phyloP scores from a whole-genome alignment of 1,140 invertebrate species.

The Drosophila pandora region DNA sequence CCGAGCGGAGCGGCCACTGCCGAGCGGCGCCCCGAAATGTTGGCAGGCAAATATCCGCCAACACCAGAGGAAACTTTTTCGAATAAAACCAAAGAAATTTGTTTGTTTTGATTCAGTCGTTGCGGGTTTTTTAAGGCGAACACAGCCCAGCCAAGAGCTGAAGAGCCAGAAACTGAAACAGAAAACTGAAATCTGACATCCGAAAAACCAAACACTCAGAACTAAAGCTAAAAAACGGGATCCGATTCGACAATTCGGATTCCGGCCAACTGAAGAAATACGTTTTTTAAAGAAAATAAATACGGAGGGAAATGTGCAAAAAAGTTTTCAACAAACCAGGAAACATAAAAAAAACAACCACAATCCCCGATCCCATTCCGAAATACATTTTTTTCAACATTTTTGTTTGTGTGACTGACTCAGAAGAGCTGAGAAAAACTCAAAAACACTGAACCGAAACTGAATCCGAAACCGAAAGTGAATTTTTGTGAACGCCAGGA shows the following conservation, averaged over 20 bases:
- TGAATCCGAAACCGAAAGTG: background rate
- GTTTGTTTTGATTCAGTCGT: conserved; percentile 84
- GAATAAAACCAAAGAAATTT: conserved; percentile 81
- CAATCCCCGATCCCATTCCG: background rate
- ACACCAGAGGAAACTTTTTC: conserved; percentile 52
- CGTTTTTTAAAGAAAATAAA: conserved; percentile 3
- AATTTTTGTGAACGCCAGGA: conserved; percentile 12
- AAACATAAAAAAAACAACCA: conserved; percentile 40
- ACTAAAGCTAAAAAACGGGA: conserved; percentile 4
- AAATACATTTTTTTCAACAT: conserved; percentile 35
- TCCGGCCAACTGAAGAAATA: conserved; percentile 6
- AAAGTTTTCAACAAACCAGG: conserved; percentile 13
- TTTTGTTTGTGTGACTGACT: conserved; percentile 38
- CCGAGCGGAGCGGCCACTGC: conserved; percentile 1
- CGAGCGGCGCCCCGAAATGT: conserved; percentile 2
- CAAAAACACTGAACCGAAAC: background rate
- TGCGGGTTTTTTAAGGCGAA: conserved; percentile 78
- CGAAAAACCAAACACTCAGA: background rate
- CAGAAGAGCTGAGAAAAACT: conserved; percentile 4
- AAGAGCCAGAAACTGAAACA: background rate
- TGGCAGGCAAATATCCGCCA: conserved; percentile 29
- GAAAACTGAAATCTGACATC: background rate
- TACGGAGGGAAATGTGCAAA: conserved; percentile 10
- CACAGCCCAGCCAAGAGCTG: conserved; percentile 37
- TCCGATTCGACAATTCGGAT: conserved; percentile 1